Base-by-base conservation (phyloP, 2,797 vertebrate species). In the Pangasius krempfi region DNA sequence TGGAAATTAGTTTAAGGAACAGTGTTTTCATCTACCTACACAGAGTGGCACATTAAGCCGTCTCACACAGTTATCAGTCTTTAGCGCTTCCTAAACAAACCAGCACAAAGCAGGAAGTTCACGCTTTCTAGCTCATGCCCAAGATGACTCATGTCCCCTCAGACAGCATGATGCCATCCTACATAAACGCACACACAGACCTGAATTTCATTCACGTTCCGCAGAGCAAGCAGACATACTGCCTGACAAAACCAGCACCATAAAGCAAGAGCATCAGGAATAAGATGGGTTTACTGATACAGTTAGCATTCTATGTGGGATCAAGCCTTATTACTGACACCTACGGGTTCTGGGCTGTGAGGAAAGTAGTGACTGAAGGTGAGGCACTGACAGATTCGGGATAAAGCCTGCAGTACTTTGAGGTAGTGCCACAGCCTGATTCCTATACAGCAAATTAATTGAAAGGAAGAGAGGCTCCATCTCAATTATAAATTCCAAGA, bases 71-170 rank as follows among this genome's bases (percentile, higher is more conserved):
- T 89, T 88, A 87, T 88, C 68, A 88, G 88, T 62, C 86, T 80
- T 62, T 87, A 5, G 84, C 37, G 56, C 72, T 52, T 86, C 37
- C 84, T 81, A 88, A 88, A 88, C 86, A 89, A 88, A 89, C 88
- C 89, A 70, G n/a, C 76, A 87, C 37, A 78, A 85, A 78, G 84
- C 75, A 87, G 73, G 86, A 84, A 84, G 62, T 68, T 84, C 82
- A 84, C 44, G 44, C 62, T 84, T 68, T 84, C 40, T 79, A 87
- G 86, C 85, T 86, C 73, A 89, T 85, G 80, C 60, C 83, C 89
- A 90, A 79, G 76, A 92, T 91, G 90, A 90, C 89, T 91, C 90
- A 91, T 86, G 78, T 75, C 62, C 79, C 75, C 47, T 85, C 40
- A 85, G 80, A 88, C 79, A 44, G 56, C 85, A 90, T 54, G 75